A percentile compares a stretch with the other conserved stretches of the same genome.
phyloP scores from a whole-genome alignment of 2,113 vertebrate genomes.

The Holacanthus passer region DNA sequence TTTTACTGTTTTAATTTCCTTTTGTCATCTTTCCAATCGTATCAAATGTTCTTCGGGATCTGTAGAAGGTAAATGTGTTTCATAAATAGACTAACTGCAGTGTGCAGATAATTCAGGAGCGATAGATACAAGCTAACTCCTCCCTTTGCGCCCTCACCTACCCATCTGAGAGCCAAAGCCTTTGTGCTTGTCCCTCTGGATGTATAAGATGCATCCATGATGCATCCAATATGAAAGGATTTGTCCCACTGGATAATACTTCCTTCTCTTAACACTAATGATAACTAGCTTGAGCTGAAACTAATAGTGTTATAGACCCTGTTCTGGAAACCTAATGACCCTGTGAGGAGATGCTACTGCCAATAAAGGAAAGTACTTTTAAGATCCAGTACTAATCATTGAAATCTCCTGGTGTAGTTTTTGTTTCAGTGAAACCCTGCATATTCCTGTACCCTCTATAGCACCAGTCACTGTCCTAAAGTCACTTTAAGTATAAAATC shows the following conservation, averaged over 20 bases:
- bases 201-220: constrained; percentile 23
- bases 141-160: constrained; percentile 15
- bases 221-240: constrained; percentile 28
- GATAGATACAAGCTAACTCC: constrained; percentile 46
- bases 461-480: background rate
- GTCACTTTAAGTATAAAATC: constrained; percentile 23
- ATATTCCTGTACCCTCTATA: background rate
- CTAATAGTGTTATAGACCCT: constrained; percentile 35
- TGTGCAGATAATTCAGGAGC: constrained; percentile 59
- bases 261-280: constrained; percentile 28
- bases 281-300: constrained; percentile 12
- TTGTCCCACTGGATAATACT: constrained; percentile 17
- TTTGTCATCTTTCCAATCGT: constrained; percentile 70
- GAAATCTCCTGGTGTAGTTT: background rate
- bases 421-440: background rate
- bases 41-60: constrained; percentile 73
- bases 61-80: constrained; percentile 83
- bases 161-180: constrained; percentile 9
- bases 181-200: constrained; percentile 17
- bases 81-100: constrained; percentile 60
- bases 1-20: constrained; percentile 53
- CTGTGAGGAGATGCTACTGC: background rate
- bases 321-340: constrained; percentile 2
- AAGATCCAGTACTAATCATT: constrained; percentile 12
- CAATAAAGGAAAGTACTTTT: background rate